A percentile compares a stretch with the other conserved stretches of the same genome.
Conservation (phyloP, 2,888 invertebrate genomes). For the Choristoneura rosaceana region DNA sequence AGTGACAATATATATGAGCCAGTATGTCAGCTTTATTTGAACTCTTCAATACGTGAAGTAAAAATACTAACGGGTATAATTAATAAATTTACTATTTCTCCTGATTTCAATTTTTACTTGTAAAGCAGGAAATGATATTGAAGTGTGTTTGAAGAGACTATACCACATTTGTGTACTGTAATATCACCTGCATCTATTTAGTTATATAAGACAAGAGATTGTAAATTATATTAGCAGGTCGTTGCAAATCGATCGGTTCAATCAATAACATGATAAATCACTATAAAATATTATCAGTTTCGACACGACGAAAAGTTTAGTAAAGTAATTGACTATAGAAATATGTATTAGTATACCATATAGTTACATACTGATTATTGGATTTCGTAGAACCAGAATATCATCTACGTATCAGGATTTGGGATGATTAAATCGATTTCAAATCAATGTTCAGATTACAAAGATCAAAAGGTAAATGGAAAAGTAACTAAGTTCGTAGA, state of each 20-base stretch:
- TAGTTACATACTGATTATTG: background rate
- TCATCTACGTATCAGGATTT: background rate
- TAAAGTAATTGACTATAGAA: constrained; percentile 34
- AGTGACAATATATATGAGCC: background rate
- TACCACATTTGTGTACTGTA: background rate
- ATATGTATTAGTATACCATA: constrained; percentile 13
- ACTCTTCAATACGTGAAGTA: background rate
- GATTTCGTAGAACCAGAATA: background rate
- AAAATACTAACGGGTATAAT: background rate
- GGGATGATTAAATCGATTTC: background rate
- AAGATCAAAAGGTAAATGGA: background rate
- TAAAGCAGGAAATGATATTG: too few species aligned
- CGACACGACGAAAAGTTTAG: background rate
- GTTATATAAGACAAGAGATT: too few species aligned
- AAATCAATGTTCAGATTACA: background rate
- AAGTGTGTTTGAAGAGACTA: too few species aligned
- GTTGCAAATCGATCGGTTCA: background rate
- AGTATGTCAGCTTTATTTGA: background rate
- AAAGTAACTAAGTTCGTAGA: constrained; percentile 7
- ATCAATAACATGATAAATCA: background rate
- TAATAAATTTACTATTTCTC: too few species aligned
- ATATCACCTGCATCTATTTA: background rate
- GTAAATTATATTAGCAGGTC: background rate
- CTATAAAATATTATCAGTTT: background rate
- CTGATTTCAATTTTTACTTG: too few species aligned